These are phyloP conservation scores for Tachysurus fulvidraco DNA, from an alignment of 2,113 vertebrate genomes.

Conservation along the genomic window DNA sequence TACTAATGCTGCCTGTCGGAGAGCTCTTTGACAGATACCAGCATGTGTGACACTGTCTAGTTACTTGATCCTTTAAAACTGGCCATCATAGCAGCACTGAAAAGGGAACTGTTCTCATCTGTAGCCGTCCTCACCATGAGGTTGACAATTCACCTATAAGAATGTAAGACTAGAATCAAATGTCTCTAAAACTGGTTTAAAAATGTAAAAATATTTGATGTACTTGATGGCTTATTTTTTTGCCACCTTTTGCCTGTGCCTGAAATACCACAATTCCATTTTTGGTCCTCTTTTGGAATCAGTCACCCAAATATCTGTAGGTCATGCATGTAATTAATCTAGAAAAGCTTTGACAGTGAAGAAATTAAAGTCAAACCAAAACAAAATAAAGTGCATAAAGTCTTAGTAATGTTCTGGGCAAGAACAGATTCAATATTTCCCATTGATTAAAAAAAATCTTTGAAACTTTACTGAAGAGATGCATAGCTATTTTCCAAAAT, in stretches of 20 bases:
- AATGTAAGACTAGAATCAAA: conserved; percentile 26
- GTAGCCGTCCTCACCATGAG: conserved; percentile 74
- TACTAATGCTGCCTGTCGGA: conserved; percentile 84
- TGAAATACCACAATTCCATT: background rate
- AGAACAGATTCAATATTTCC: background rate
- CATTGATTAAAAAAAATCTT: background rate
- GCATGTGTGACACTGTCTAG: conserved; percentile 80
- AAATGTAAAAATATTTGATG: background rate
- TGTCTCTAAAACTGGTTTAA: background rate
- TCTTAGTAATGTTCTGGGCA: background rate
- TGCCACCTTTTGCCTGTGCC: background rate
- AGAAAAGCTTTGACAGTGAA: background rate
- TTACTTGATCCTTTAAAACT: conserved; percentile 84
- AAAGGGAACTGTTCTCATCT: conserved; percentile 75
- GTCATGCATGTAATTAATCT: background rate
- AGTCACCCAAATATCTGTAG: background rate
- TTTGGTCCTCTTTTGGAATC: background rate
- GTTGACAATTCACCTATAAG: conserved; percentile 66
- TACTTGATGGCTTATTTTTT: background rate
- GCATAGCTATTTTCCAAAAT: background rate
- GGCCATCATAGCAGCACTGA: conserved; percentile 77
- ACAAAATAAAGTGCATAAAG: background rate
- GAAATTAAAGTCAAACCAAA: background rate
- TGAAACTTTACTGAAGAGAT: too few relatives aligned
- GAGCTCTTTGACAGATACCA: conserved; percentile 89